Evolutionary conservation across 2,888 invertebrate species (phyloP), one percentile per base, ranked within the genome.

Genomic region (Drosophila colorata): DNA sequence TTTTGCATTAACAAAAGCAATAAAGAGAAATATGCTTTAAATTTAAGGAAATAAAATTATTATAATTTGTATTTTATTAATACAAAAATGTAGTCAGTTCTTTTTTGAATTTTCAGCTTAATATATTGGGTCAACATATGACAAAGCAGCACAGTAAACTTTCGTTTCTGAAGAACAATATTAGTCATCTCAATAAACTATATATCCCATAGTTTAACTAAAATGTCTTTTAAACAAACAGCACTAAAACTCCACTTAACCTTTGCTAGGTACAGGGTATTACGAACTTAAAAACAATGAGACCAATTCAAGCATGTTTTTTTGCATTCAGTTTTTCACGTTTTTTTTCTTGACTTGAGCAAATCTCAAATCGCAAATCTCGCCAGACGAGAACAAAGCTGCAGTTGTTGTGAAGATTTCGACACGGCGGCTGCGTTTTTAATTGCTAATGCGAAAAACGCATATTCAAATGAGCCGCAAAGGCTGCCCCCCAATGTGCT

Each of bases 371-470:
- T 33, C 33, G 13, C 33, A 13, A 53, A 53, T 41, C 53, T 41
- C 38, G 40, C 48, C 53, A 51, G 56, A 41, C 33, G 35, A 88
- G 87, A 88, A 88, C 84, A 84, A 80, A 86, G 87, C 63, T 44
- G 35, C 20, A 41, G 11, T 51, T 35, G 49, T 41, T 51, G 28
- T 48, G 33, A 16, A 16, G 47, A 78, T 88, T 78, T 80, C 72
- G 67, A 80, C 84, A 88, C 78, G 88, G 69, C 69, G 33, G 40
- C 60, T 74, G 74, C 71, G 67, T 77, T 84, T 88, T 88, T 88
- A 84, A 84, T 84, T 87, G 84, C 84, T 70, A 79, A 73, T 74
- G 74, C 71, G 49, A 74, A 47, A 60, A 67, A 64, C 57, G 46
- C 75, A 84, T 43, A 53, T 88, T 72, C 84, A 88, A 85, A 85